Percentiles rank a stretch among this genome's conserved stretches.
Evolutionary conservation across 2,888 invertebrate species (phyloP).

Genomic region (Macaria notata): DNA sequence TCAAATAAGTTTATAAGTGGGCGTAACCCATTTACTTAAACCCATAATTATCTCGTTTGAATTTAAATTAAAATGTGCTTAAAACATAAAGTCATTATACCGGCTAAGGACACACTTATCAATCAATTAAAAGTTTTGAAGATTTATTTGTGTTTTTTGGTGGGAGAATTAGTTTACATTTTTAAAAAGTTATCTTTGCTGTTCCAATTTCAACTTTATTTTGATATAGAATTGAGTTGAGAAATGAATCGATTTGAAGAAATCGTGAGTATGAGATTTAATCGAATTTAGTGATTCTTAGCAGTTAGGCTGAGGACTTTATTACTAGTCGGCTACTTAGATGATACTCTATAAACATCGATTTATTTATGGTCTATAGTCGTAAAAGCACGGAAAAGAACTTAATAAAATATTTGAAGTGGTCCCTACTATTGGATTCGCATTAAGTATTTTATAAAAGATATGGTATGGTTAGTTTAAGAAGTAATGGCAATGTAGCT

Average conservation of each 20-base stretch:
- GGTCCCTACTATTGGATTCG: conserved; percentile 18
- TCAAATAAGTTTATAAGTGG: conserved; percentile 12
- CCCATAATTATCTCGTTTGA: conserved; percentile 30
- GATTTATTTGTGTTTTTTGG: conserved; percentile 38
- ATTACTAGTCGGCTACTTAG: conserved; percentile 40
- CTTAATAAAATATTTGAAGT: conserved; percentile 24
- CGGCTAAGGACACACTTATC: conserved; percentile 39
- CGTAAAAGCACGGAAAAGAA: conserved; percentile 41
- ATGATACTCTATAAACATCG: conserved; percentile 42
- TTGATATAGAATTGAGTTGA: not conserved
- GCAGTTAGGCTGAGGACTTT: conserved; percentile 35
- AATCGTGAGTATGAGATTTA: conserved; percentile 11
- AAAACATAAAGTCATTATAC: conserved; percentile 19
- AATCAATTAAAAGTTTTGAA: conserved; percentile 30
- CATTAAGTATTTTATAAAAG: not conserved
- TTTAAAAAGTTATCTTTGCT: too few relatives aligned
- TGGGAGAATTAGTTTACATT: conserved; percentile 27
- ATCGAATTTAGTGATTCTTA: conserved; percentile 41
- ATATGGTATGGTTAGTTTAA: too few relatives aligned
- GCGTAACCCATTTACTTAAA: conserved; percentile 23
- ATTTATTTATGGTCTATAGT: conserved; percentile 45
- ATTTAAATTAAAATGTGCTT: conserved; percentile 26
- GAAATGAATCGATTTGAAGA: not conserved
- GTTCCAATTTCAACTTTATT: conserved; percentile 4
- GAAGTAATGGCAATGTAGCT: too few relatives aligned